Conservation (phyloP, 2,113 vertebrate species). For the Pyrgilauda ruficollis region DNA sequence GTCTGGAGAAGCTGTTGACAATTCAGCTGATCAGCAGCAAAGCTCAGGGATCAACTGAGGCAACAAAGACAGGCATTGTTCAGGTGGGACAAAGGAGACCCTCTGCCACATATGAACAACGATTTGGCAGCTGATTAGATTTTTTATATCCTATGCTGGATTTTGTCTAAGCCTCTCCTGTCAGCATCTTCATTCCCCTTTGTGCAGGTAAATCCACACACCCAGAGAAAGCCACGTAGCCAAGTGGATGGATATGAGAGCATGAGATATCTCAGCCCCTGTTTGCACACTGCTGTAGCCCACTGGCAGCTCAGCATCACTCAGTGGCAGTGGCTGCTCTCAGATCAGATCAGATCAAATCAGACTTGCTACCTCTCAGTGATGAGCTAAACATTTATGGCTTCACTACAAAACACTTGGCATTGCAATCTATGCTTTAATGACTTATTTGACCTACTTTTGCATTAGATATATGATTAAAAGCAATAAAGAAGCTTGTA, state of each 20-base stretch:
- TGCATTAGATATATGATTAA: background rate
- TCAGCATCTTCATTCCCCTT: background rate
- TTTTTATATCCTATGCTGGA: background rate
- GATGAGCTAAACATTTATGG: background rate
- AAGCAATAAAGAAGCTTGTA: background rate
- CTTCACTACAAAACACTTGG: background rate
- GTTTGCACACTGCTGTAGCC: background rate
- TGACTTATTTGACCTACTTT: background rate
- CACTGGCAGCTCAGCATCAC: background rate
- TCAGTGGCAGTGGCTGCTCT: background rate
- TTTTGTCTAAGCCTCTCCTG: background rate
- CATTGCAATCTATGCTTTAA: background rate
- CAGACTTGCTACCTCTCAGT: background rate
- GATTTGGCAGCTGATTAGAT: background rate
- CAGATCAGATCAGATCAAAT: background rate
- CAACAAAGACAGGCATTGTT: background rate
- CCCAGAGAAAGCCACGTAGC: background rate
- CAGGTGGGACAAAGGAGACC: background rate
- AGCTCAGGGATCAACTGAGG: background rate
- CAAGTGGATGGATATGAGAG: background rate
- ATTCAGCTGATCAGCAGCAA: background rate
- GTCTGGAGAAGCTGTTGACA: background rate
- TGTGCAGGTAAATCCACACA: background rate
- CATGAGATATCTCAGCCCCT: background rate
- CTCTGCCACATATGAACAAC: background rate